Evolutionary conservation across 2,113 vertebrate genomes (phyloP), one percentile per base, ranked within the genome.

Genomic region (Burhinus oedicnemus): DNA sequence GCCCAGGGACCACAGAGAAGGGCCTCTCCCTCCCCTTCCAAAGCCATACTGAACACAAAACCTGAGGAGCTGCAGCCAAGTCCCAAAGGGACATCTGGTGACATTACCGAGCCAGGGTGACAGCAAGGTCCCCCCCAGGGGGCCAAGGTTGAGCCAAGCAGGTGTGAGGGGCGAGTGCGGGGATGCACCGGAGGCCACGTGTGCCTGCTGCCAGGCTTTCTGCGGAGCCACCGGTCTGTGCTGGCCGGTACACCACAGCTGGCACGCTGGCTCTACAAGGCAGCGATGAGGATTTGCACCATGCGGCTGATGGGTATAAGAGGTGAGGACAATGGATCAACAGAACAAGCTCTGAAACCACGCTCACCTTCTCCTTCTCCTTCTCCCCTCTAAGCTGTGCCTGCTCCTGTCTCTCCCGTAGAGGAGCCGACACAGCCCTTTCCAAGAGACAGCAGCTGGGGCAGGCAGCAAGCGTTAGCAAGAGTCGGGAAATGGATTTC

Each of bases 221-320:
- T 71, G 27, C 27, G 4, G 52, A 8, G 25, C 4, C 6, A 9
- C 15, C 9, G 25, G 76, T 15, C 72, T 38, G 0, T 0, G 21
- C 34, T 30, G 4, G 7, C 49, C 34, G 1, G 45, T 47, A 72
- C 54, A 1, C 58, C 23, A 1, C 64, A 52, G 21, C 52, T 19
- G 3, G 0, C 38, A 3, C 1, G 0, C 38, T 8, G 27, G 2
- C 52, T 32, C 15, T 3, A 6, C 15, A 1, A 38, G 69, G 51
- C 3, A 6, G 32, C 55, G 25, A 30, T 0, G 22, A 16, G 9
- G 21, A 8, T 19, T 80, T 32, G 49, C 55, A 71, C 20, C 74
- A 3, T 0, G 5, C 11, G 19, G 45, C 20, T 5, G 1, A 9
- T 29, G 11, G 64, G 8, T 16, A 11, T 0, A 16, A 47, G 34